Evolutionary conservation across 2,888 invertebrate genomes (phyloP).

Genomic region (Augiades crinisus): DNA sequence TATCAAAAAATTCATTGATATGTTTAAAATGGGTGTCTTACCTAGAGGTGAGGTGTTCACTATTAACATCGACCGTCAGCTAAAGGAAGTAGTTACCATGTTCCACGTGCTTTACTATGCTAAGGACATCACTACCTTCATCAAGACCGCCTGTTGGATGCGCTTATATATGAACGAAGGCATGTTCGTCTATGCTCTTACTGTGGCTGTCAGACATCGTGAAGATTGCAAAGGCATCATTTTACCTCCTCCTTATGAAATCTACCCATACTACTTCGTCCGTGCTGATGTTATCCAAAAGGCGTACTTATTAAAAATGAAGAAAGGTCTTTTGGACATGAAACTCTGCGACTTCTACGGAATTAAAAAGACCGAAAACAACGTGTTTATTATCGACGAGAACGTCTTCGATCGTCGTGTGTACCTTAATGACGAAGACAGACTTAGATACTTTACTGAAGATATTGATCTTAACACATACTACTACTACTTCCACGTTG

Average conservation of each 20-base stretch:
- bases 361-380: constrained; percentile 70
- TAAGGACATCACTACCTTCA: constrained; percentile 74
- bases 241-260: constrained; percentile 81
- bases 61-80: constrained; percentile 68
- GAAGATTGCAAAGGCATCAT: constrained; percentile 73
- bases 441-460: constrained; percentile 84
- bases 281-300: constrained; percentile 84
- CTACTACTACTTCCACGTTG: constrained; percentile 82
- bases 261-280: constrained; percentile 85
- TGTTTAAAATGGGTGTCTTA: constrained; percentile 77
- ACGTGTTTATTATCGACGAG: constrained; percentile 82
- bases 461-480: constrained; percentile 84
- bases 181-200: constrained; percentile 79
- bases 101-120: constrained; percentile 78
- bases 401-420: constrained; percentile 83
- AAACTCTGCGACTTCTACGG: constrained; percentile 78
- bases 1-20: constrained; percentile 80
- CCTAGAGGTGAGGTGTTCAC: constrained; percentile 80
- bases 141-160: constrained; percentile 75
- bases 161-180: constrained; percentile 77
- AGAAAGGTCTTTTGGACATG: constrained; percentile 61
- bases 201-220: constrained; percentile 71
- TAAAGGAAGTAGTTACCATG: constrained; percentile 72
- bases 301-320: constrained; percentile 76
- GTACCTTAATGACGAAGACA: constrained; percentile 77